A percentile compares a stretch with the other conserved stretches of the same genome.
Evolutionary conservation across 2,113 vertebrate genomes (phyloP).

Genomic region (Trichechus manatus): DNA sequence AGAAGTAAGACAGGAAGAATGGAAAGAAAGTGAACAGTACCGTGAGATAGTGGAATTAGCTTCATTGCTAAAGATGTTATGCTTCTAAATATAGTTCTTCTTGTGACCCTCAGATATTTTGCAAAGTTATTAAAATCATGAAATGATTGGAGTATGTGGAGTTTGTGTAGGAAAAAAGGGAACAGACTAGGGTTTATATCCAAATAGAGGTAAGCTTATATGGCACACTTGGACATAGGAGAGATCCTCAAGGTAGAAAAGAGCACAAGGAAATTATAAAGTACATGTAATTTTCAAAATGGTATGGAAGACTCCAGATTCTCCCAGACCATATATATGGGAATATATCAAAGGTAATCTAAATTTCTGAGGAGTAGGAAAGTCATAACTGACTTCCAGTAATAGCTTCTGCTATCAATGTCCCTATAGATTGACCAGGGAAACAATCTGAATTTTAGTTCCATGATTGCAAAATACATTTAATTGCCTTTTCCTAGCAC

Average conservation of each 20-base stretch:
- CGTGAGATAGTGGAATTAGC: background rate
- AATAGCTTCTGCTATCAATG: background rate
- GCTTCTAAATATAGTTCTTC: background rate
- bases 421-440: background rate
- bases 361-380: background rate
- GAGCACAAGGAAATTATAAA: background rate
- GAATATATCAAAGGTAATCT: background rate
- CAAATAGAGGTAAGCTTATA: background rate
- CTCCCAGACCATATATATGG: background rate
- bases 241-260: background rate
- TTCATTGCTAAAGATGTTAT: background rate
- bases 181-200: background rate
- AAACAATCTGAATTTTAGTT: background rate
- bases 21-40: background rate
- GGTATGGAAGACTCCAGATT: background rate
- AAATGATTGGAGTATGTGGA: background rate
- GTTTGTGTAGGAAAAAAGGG: background rate
- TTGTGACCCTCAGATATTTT: background rate
- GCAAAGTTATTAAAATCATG: background rate
- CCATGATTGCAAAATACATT: background rate
- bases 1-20: background rate
- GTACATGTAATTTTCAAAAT: background rate
- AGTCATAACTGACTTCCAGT: background rate
- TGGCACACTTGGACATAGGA: background rate
- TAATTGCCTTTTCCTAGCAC: background rate